phyloP scores from a whole-genome alignment of 2,113 vertebrate genomes.

The Drymodes brunneopygia region DNA sequence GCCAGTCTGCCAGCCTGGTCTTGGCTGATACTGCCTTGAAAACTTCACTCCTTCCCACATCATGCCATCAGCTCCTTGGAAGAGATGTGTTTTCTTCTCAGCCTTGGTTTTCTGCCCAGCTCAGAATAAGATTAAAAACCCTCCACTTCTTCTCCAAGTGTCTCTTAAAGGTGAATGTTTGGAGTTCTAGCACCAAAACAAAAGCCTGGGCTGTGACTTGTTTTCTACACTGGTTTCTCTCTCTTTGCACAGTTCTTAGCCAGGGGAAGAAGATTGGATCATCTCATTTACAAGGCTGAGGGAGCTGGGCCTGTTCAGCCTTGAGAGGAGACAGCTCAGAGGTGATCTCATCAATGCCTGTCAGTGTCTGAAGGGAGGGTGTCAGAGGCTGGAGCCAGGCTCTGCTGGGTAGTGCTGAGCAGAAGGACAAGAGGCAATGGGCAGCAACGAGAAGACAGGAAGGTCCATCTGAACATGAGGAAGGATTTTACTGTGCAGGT shows the following conservation, averaged over 20 bases:
- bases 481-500: background rate
- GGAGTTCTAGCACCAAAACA: background rate
- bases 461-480: background rate
- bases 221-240: background rate
- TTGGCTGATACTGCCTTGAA: background rate
- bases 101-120: background rate
- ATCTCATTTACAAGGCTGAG: background rate
- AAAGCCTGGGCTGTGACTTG: background rate
- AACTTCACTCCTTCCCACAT: background rate
- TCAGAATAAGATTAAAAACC: background rate
- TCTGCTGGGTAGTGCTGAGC: background rate
- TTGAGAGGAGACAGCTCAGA: background rate
- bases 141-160: background rate
- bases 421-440: background rate
- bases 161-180: background rate
- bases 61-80: background rate
- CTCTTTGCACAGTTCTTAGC: background rate
- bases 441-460: background rate
- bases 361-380: background rate
- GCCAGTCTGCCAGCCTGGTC: background rate
- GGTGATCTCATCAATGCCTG: background rate
- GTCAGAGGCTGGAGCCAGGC: background rate
- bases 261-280: background rate
- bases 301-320: background rate
- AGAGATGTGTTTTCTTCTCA: background rate